Evolutionary conservation across 2,797 vertebrate genomes (phyloP).

Genomic region (Pseudopleuronectes americanus): DNA sequence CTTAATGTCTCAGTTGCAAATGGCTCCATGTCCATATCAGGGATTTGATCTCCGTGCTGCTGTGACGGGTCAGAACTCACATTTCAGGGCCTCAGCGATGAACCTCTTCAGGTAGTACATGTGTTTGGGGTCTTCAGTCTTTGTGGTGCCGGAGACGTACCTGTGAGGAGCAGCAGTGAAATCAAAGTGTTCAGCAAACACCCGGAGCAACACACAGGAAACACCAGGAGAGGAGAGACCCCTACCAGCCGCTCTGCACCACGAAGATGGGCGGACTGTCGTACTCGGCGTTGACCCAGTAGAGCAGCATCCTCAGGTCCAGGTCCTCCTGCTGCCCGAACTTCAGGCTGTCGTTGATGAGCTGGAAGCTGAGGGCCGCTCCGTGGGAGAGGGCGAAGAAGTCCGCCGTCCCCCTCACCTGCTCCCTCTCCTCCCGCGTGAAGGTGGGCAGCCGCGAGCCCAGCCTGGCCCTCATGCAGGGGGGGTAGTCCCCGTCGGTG

Average conservation of each 20-base stretch:
- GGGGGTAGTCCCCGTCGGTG: constrained; percentile 93
- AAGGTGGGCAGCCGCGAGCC: constrained; percentile 89
- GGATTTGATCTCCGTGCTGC: neutral
- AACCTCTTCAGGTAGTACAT: constrained; percentile 98
- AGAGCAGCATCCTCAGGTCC: constrained; percentile 93
- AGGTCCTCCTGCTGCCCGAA: constrained; percentile 92
- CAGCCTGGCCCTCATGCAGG: constrained; percentile 90
- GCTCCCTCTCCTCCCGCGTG: constrained; percentile 84
- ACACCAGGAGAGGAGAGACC: neutral
- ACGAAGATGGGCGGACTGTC: constrained; percentile 92
- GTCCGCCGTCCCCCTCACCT: constrained; percentile 89
- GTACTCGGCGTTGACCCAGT: constrained; percentile 93
- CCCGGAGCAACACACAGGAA: neutral
- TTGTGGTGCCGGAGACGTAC: constrained; percentile 90
- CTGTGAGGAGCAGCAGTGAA: constrained; percentile 43
- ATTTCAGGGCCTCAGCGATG: constrained; percentile 93
- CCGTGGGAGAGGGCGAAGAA: constrained; percentile 98
- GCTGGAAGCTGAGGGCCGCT: constrained; percentile 92
- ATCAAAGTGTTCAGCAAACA: neutral
- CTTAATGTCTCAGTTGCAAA: neutral
- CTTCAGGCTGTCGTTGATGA: constrained; percentile 91
- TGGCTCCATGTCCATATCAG: neutral
- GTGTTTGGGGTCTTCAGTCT: constrained; percentile 92
- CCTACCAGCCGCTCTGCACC: constrained; percentile 94
- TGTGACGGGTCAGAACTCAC: constrained; percentile 74